Conservation (phyloP, 1,140 invertebrate species). For the Diabrotica virgifera region DNA sequence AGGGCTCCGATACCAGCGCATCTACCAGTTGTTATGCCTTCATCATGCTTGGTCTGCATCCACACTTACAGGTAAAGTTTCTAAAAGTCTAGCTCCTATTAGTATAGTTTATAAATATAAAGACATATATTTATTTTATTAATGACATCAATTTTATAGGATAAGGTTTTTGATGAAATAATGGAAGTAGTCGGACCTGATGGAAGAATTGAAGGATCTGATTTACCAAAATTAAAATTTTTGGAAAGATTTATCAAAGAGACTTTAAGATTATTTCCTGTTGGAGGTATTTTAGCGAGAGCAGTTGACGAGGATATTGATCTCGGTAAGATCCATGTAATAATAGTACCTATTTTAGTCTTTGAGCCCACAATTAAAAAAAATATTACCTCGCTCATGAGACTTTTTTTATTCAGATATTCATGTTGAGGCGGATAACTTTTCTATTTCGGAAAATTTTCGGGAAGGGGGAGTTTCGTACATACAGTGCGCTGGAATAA, state of each 20-base stretch:
- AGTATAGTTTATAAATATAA: background rate
- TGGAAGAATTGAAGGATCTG: slow-evolving; percentile 48
- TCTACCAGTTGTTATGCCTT: slow-evolving; percentile 27
- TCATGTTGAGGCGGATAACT: no score
- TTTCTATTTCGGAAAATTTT: no score
- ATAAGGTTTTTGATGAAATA: slow-evolving; percentile 59
- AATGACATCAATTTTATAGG: slow-evolving; percentile 46
- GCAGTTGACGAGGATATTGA: slow-evolving; percentile 47
- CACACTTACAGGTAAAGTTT: slow-evolving; percentile 36
- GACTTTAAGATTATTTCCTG: slow-evolving; percentile 61
- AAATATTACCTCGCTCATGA: no score
- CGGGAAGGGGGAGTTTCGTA: no score
- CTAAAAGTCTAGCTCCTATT: no score
- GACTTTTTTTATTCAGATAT: no score
- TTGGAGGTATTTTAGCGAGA: slow-evolving; percentile 57
- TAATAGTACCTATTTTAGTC: no score
- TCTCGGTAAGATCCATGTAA: slow-evolving; percentile 20
- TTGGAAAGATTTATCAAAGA: slow-evolving; percentile 65
- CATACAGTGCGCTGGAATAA: no score
- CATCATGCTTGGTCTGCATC: slow-evolving; percentile 37
- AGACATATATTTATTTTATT: background rate
- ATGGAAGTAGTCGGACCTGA: slow-evolving; percentile 51
- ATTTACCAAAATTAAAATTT: slow-evolving; percentile 59
- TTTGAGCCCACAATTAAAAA: no score
- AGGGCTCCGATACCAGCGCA: slow-evolving; percentile 36